Evolutionary conservation across 2,888 invertebrate species (phyloP), one percentile per base, ranked within the genome.

Genomic region (Phengaris alcon): DNA sequence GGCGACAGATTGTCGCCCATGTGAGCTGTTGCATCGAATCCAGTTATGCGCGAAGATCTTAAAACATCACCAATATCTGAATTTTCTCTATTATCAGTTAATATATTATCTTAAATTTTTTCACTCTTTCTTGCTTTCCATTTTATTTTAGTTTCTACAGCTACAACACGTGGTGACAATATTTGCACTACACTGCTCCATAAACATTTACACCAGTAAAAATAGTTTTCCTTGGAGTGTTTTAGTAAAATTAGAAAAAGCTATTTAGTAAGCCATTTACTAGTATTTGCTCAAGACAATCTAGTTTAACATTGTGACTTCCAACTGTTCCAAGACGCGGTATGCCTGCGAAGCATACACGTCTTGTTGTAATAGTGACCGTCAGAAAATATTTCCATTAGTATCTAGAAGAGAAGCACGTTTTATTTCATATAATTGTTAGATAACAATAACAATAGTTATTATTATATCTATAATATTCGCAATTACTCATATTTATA

Each of bases 101-200:
- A 13, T 4, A 35, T 3, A 52, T 10, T 3, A 52, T 10, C 12
- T 10, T 52, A 64, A 35, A 6, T 44, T 44, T 44, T 44, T 64
- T 64, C 35, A 13, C 64, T 44, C 12, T 44, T 64, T 64, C 64
- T 44, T 64, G 64, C 64, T 64, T 64, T 12, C 64, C 64, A 69
- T 48, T 69, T n/a, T 69, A 48, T n/a, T 69, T 69, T 69, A 46
- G 15, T 68, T 15, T 48, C 6, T 59, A 59, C 8, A 59, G 15
- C 69, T 68, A 15, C 69, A 69, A 12, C 69, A 69, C 69, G 9
- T 15, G 8, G 64, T 12, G 12, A 64, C 48, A 46, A 46, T n/a
- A 44, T 68, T 48, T 69, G 68, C 69, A 69, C 69, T 15, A 48
- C 69, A 69, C 69, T 15, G 69, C 69, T 69, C 46, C 48, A 69